Evolutionary conservation across 2,888 invertebrate genomes (phyloP), one percentile per base, ranked within the genome.

Genomic region (Psylliodes chrysocephalus): DNA sequence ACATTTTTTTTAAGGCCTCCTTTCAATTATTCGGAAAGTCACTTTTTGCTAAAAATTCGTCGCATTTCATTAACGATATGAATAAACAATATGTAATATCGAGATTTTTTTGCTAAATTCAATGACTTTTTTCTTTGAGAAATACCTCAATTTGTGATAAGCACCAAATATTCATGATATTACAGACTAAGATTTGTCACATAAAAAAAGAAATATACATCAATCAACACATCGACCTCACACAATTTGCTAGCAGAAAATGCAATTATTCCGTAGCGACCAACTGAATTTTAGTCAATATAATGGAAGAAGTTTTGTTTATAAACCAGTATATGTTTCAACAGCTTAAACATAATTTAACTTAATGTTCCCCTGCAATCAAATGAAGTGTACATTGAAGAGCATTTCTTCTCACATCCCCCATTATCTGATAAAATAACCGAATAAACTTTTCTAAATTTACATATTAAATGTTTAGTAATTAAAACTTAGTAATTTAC

Each of bases 21-120:
- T 35, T 4, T 35, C 12, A 35, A 8, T 35, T 35, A n/a, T n/a
- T 8, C 5, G 10, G 10, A 10, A 33, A 33, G 8, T 40, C 38
- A 40, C 14, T 40, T 15, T 33, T 40, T 15, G 38, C 15, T 40
- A 15, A 40, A 42, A 18, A 42, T 52, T 12, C 19, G 18, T 35
- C 12, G 33, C 19, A 28, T 42, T 51, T 62, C 10, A 52, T 12
- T 44, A 51, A 65, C 64, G 71, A 73, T 71, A 73, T 71, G 73
- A 71, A 69, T 71, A 66, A 71, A 71, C 66, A 70, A 68, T 68
- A 67, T 71, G 68, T 63, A 57, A 49, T 28, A 61, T 60, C 51
- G 63, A 67, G 60, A 62, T 60, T 62, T 56, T 47, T 46, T 53
- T 52, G 30, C 35, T 40, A 59, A 44, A 60, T 47, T 59, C 52